Base-by-base conservation (phyloP, 2,797 vertebrate genomes). In the Apogon hyalosoma region DNA sequence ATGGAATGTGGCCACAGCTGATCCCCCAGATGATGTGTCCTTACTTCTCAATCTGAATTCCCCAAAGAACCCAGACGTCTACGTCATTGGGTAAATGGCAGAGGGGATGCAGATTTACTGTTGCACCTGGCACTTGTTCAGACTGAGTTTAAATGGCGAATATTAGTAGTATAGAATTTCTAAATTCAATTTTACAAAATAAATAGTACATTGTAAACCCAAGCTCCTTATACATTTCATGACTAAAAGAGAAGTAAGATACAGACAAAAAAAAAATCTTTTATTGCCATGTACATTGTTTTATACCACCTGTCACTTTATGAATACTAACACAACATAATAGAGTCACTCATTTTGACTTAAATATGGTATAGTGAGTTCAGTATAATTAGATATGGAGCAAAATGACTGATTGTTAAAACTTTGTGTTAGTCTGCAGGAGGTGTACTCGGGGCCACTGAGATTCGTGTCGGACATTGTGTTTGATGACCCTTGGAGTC, bases 1-100 rank as follows among this genome's bases (percentile, higher is more conserved):
- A 0, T 99, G 98, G 98, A 99, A 99, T 0, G 96, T 99, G 74
- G 97, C 95, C 61, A 96, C 96, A n/a, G 94, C 92, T 18, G 91
- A 95, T 55, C 98, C 98, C 5, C 96, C 97, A 39, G 87, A 91
- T 0, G 95, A 98, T 59, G 71, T 96, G 71, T 85, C 77, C 41
- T 85, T 91, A 12, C 92, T 99, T 19, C 95, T 99, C 54, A 93
- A 95, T 49, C 91, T 97, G 6, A 87, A 89, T 72, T 92, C 90
- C 0, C 73, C 79, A 56, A 81, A 83, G 56, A 72, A 62, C 10
- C 48, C 90, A 21, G 97, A 99, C 82, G 89, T 99, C 73, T 99
- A 96, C 39, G 83, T 97, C 72, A 95, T 99, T 60, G 98, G 98
- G 98, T 99, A 92, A 77, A 96, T 76, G 43, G 21, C 12, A 8